Conservation (phyloP, 2,888 invertebrate species). For the Rambutsinella grinnellia region DNA sequence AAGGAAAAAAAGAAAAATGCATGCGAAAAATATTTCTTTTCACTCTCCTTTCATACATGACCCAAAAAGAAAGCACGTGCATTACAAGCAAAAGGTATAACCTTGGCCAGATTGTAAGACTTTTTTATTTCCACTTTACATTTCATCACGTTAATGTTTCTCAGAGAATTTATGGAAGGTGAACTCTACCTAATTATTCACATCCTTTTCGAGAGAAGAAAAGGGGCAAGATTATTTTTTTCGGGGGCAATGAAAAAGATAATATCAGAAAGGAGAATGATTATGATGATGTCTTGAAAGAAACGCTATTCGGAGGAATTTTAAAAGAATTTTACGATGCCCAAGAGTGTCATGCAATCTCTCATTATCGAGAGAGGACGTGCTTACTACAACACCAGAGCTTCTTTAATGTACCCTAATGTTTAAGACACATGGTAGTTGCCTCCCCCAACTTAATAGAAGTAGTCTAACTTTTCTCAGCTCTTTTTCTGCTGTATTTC, state of each 20-base stretch:
- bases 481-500: constrained; percentile 15
- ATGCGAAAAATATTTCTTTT: too few relatives aligned
- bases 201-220: constrained; percentile 1
- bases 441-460: too few relatives aligned
- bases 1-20: neutral
- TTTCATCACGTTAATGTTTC: constrained; percentile 30
- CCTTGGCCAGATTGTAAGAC: constrained; percentile 42
- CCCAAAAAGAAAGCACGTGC: neutral
- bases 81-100: neutral
- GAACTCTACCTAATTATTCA: constrained; percentile 17
- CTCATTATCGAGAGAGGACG: constrained; percentile 66
- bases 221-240: neutral
- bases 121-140: constrained; percentile 13
- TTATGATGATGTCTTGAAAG: neutral
- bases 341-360: constrained; percentile 65
- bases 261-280: neutral
- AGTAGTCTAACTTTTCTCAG: constrained; percentile 24
- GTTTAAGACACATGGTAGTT: constrained; percentile 42
- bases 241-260: neutral
- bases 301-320: too few relatives aligned
- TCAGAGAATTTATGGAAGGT: constrained; percentile 23
- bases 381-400: constrained; percentile 59
- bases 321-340: constrained; percentile 62
- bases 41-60: too few relatives aligned
- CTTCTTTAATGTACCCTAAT: constrained; percentile 51